Base-by-base conservation (phyloP, 2,113 vertebrate genomes). In the Ramphastos sulfuratus region DNA sequence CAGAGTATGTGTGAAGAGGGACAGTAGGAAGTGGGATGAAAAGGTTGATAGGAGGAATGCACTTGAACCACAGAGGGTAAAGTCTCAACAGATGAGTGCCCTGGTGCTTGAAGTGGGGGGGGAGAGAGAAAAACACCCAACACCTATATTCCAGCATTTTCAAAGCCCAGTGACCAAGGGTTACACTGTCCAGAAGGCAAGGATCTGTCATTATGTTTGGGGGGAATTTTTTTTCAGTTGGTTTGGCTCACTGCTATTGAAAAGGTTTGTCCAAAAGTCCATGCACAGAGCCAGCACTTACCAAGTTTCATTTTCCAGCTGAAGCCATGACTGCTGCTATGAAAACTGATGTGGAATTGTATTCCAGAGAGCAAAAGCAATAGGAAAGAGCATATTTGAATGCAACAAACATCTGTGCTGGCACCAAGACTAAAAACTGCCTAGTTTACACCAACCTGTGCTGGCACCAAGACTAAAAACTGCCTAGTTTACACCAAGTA, bases 291-390 rank as follows among this genome's bases (percentile, higher is more conserved):
- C 91, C 94, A 94, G 63, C 55, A 65, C 59, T 93, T 90, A 92
- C 50, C 92, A 95, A 87, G 81, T 96, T 97, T 96, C 96, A 86
- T 77, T 80, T 96, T 96, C 92, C 84, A 92, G 87, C 84, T 88
- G 76, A 96, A 96, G 84, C 78, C 83, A 90, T 33, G 13, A 91
- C 59, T 33, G 65, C 91, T 94, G 85, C 89, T 95, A 92, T 90
- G 94, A 97, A 95, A 97, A 96, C 78, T 82, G 87, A 92, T 19
- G 55, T 59, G 56, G 76, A 88, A 84, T 75, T 87, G 92, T 46
- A 94, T 87, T 72, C 86, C 58, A 93, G 90, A 96, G 85, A 92
- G 87, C 71, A 77, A 90, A 95, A 95, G 94, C 84, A 81, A 82
- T 90, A 84, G 92, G 87, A 94, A 83, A n/a, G 63, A 82, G 16